Evolutionary conservation across 2,113 vertebrate species (phyloP), one percentile per base, ranked within the genome.

Genomic region (Hemiprocne comata): DNA sequence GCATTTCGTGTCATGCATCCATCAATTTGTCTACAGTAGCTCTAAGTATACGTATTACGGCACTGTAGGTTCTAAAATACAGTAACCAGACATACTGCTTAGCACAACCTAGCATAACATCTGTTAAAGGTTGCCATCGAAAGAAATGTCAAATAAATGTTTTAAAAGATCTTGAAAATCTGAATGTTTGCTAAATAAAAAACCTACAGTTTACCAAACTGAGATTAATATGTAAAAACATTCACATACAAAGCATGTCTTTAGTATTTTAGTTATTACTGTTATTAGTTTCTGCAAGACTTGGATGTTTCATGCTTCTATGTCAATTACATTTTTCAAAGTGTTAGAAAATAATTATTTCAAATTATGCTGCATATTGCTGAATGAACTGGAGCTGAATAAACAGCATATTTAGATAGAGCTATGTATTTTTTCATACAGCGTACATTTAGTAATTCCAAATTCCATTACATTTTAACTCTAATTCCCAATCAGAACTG

Each of bases 261-360:
- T 44, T 48, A 85, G 7, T 58, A 51, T 74, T 94, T 81, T 55
- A 74, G 33, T 74, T 90, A 54, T 90, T 88, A 36, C 33, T 61
- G 20, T 70, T 75, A 57, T 67, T 84, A 61, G 31, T 76, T 34
- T 61, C 36, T 81, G 42, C 24, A 78, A 78, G 53, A 65, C 26
- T 87, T 69, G 57, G 61, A 61, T 81, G 66, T 25, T 87, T 91
- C 57, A 40, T 61, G 21, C 8, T 65, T 72, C 61, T 31, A 21
- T 53, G 50, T 87, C 86, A 89, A 31, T 84, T 85, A 42, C 1
- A 4, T 61, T 89, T 84, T 84, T 75, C 44, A 70, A n/a, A 71
- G 42, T 51, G 46, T 53, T 78, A 61, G 42, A 64, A 89, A 94
- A 71, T 67, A 87, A 89, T 91, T 87, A 79, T 93, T 93, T 91